Evolutionary conservation across 2,797 vertebrate genomes (phyloP).

Genomic region (Hippopotamyrus pictus): DNA sequence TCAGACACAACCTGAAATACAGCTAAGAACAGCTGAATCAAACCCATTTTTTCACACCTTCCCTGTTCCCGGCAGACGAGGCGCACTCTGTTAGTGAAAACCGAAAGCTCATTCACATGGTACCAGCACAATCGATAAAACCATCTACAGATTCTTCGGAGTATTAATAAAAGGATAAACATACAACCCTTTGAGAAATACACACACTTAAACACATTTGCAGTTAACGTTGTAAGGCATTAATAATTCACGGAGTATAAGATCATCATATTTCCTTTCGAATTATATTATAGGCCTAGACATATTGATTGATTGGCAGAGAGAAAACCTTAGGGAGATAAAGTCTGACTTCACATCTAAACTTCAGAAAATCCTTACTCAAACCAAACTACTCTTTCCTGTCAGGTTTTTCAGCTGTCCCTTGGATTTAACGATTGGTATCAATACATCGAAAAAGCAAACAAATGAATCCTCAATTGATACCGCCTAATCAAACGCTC

Average conservation of each 20-base stretch:
- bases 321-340: not conserved
- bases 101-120: not conserved
- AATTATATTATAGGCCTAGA: not conserved
- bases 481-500: not conserved
- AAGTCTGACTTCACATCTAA: not conserved
- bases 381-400: not conserved
- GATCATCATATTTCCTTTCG: not conserved
- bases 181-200: not conserved
- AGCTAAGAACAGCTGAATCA: not conserved
- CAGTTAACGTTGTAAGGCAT: not conserved
- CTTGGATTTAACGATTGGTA: not conserved
- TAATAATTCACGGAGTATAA: not conserved
- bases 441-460: not conserved
- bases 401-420: not conserved
- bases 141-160: not conserved
- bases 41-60: not conserved
- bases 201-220: not conserved
- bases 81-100: not conserved
- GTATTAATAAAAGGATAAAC: not conserved
- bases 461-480: not conserved
- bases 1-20: slow-evolving; percentile 18
- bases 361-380: not conserved
- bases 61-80: not conserved
- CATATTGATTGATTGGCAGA: not conserved
- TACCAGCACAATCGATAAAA: not conserved